Evolutionary conservation across 2,113 vertebrate species (phyloP).

Genomic region (Hyaena hyaena): DNA sequence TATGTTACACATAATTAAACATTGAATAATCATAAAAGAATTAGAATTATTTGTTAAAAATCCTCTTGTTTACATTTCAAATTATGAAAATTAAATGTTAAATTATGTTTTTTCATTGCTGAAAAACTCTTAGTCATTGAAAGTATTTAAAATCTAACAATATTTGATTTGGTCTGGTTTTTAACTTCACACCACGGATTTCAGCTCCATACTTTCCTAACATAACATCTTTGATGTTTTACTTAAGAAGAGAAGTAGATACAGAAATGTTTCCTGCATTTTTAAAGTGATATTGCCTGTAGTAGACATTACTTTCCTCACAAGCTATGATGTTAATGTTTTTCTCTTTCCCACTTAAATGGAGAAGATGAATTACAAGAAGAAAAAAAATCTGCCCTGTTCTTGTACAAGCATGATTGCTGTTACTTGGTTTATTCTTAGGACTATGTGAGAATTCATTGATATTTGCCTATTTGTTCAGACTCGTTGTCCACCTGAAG

Average conservation of each 20-base stretch:
- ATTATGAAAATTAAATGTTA: slow-evolving; percentile 1
- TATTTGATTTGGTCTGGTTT: not conserved
- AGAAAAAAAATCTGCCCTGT: not conserved
- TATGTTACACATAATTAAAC: not conserved
- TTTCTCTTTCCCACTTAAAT: not conserved
- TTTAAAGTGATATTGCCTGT: not conserved
- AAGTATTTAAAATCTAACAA: not conserved
- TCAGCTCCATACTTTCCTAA: not conserved
- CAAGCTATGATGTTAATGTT: not conserved
- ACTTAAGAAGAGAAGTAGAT: not conserved
- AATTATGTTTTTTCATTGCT: not conserved
- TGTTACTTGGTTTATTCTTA: not conserved
- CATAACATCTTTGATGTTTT: not conserved
- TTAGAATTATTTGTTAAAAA: slow-evolving; percentile 25
- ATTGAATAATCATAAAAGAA: slow-evolving; percentile 28
- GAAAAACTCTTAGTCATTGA: slow-evolving; percentile 31
- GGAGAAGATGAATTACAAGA: not conserved
- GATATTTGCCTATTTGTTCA: not conserved
- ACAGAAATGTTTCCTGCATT: not conserved
- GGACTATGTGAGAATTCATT: not conserved
- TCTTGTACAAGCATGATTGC: not conserved
- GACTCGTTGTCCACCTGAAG: not conserved
- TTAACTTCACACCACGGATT: slow-evolving; percentile 33
- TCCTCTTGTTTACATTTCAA: not conserved
- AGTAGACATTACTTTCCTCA: not conserved